These are phyloP conservation scores for Calyptommatus sinebrachiatus DNA, from an alignment of 2,113 vertebrate genomes.

Conservation along the genomic window DNA sequence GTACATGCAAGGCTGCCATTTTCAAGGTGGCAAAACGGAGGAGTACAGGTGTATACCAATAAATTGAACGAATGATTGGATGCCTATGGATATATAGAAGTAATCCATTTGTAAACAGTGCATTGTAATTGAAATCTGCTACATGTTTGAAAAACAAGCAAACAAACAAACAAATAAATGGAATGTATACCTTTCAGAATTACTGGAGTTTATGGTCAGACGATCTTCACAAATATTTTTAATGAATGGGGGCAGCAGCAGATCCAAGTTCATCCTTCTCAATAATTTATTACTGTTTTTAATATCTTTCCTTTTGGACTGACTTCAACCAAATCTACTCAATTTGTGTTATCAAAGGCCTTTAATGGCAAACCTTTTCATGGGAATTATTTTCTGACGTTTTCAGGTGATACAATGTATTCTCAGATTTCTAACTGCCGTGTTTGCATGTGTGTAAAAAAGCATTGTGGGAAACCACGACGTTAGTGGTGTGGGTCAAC, in stretches of 20 bases:
- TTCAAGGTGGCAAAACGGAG: too few species aligned
- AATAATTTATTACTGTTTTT: background rate
- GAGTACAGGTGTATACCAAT: too few species aligned
- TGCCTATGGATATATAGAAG: too few species aligned
- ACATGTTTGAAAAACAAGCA: too few species aligned
- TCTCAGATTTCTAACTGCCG: background rate
- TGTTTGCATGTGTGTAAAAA: background rate
- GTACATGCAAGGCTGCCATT: too few species aligned
- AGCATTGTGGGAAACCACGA: constrained; percentile 1
- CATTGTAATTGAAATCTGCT: too few species aligned
- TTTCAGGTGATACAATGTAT: background rate
- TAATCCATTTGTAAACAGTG: too few species aligned
- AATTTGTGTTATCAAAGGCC: background rate
- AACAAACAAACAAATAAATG: too few species aligned
- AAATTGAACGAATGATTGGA: too few species aligned
- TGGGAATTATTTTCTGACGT: background rate
- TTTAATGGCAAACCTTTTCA: background rate
- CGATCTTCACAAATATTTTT: background rate
- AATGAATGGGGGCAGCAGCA: background rate
- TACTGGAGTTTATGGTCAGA: too few species aligned
- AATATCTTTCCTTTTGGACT: background rate
- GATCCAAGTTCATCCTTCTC: background rate
- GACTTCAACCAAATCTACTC: background rate
- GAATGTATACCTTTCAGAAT: background rate
- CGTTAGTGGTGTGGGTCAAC: constrained; percentile 5